Evolutionary conservation across 2,797 vertebrate species (phyloP).

Genomic region (Sebastes vulpes): DNA sequence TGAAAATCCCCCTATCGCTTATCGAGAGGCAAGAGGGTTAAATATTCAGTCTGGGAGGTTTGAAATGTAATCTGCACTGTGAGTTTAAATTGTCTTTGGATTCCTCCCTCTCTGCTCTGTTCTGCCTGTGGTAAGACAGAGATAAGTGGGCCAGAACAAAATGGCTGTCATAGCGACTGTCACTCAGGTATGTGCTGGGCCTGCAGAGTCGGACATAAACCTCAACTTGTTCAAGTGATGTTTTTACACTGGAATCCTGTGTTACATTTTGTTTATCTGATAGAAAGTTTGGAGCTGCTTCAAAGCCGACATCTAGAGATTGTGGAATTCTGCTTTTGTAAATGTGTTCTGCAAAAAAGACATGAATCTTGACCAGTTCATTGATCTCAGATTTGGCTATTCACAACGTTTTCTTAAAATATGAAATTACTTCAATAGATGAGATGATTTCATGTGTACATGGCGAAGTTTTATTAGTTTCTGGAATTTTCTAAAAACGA

Average conservation of each 20-base stretch:
- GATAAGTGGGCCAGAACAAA: constrained; percentile 77
- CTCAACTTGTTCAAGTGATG: not conserved
- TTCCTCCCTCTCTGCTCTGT: constrained; percentile 58
- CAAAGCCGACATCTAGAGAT: constrained; percentile 3
- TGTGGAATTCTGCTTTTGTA: not conserved
- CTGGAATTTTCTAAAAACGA: not conserved
- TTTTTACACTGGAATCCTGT: not conserved
- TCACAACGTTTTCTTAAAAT: not conserved
- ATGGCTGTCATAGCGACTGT: constrained; percentile 75
- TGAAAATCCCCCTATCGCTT: constrained; percentile 77
- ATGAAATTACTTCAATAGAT: not conserved
- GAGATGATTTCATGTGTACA: not conserved
- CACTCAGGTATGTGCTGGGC: constrained; percentile 64
- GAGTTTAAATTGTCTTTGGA: constrained; percentile 82
- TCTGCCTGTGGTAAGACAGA: constrained; percentile 70
- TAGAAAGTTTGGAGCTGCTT: constrained; percentile 2
- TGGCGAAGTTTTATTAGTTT: not conserved
- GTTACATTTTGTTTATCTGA: not conserved
- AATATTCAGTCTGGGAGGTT: constrained; percentile 82
- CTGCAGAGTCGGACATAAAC: constrained; percentile 29
- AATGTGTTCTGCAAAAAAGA: not conserved
- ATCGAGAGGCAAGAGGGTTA: constrained; percentile 74
- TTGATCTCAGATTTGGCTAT: not conserved
- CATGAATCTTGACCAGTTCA: not conserved
- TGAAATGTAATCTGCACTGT: constrained; percentile 79